Conservation (phyloP, 1,140 invertebrate genomes). For the Drosophila baimaii region DNA sequence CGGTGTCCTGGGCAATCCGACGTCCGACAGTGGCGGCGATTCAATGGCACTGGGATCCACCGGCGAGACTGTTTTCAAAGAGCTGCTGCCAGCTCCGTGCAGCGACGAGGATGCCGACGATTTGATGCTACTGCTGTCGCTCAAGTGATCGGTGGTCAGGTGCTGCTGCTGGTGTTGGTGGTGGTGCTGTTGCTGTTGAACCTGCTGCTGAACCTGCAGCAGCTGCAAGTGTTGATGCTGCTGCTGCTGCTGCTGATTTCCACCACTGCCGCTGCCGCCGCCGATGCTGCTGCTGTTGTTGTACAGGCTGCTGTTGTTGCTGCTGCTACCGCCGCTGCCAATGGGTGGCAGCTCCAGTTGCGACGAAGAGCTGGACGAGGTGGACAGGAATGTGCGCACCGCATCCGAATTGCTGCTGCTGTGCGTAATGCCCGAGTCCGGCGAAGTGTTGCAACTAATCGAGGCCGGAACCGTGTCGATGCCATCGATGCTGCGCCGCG, state of each 20-base stretch:
- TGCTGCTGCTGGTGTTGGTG: constrained; percentile 54
- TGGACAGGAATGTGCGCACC: constrained; percentile 85
- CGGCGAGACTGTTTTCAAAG: constrained; percentile 73
- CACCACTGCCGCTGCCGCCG: constrained; percentile 4
- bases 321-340: constrained; percentile 62
- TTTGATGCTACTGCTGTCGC: constrained; percentile 79
- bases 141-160: constrained; percentile 66
- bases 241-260: constrained; percentile 6
- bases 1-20: constrained; percentile 88
- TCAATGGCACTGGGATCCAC: constrained; percentile 80
- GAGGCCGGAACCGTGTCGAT: constrained; percentile 83
- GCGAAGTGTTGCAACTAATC: constrained; percentile 89
- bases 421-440: constrained; percentile 89
- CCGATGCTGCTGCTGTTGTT: constrained; percentile 16
- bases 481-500: constrained; percentile 89
- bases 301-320: constrained; percentile 51
- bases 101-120: constrained; percentile 65
- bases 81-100: constrained; percentile 46
- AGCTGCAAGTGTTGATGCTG: constrained; percentile 26
- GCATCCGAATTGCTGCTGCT: constrained; percentile 85
- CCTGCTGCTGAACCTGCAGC: constrained; percentile 15
- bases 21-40: constrained; percentile 85
- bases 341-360: constrained; percentile 79
- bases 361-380: constrained; percentile 83
- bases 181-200: constrained; percentile 36